Base-by-base conservation (phyloP, 2,888 invertebrate species). In the Cryptophagus acutangulus region DNA sequence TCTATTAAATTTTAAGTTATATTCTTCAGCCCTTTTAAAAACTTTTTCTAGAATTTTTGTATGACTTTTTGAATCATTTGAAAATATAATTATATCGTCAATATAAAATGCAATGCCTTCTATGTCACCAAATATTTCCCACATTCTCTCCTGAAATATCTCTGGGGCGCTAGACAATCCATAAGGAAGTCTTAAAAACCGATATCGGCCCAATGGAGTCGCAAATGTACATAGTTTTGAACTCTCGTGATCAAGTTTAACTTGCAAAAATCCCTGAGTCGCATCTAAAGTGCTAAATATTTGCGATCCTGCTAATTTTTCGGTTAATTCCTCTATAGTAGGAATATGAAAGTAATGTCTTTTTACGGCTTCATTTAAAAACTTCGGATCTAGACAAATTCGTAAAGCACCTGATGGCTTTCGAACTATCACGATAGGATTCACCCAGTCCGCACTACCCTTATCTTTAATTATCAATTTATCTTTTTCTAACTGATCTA, bases 331-430 rank as follows among this genome's bases (percentile, higher is more conserved):
- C 30, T 40, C 40, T 4, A 40, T 20, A 4, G 36, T 40, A 5
- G 36, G 40, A 14, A 40, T 15, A 14, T 36, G 2, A 30, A 29
- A 36, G 18, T 36, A 29, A 12, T 40, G 16, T 12, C 31, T 29
- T 24, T 46, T 39, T 5, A 63, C 49, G 18, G 36, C 45, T 33
- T 46, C 42, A 42, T 63, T 63, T 35, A 61, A 43, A 37, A 59
- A 26, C 24, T 47, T 48, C 5, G 59, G 55, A 44, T 61, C 58
- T 2, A 62, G 14, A 42, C 61, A 63, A n/a, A 62, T 40, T 36
- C 58, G 43, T 15, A 62, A 18, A 3, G 38, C 16, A 4, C 40
- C 41, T 31, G 52, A 17, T 15, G 12, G 30, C 4, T 49, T 52
- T 48, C 33, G 40, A 5, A 46, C 44, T 3, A 51, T 26, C 3